Evolutionary conservation across 2,797 vertebrate species (phyloP), one percentile per base, ranked within the genome.

Genomic region (Propithecus perrieri): DNA sequence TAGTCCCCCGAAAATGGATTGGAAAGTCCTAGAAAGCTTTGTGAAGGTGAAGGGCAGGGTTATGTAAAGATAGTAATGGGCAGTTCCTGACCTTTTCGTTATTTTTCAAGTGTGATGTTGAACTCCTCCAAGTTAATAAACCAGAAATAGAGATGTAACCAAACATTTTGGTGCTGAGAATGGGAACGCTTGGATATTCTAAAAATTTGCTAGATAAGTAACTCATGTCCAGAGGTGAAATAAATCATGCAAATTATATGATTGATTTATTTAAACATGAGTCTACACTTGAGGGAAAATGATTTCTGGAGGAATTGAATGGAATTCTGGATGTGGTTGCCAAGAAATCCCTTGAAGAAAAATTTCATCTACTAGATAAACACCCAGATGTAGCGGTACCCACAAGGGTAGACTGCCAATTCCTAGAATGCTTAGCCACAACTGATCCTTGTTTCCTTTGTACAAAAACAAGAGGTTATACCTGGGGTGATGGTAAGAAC

Each of bases 181-280:
- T 59, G 76, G 85, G 96, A 94, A 95, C n/a, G 35, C 72, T 71
- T 69, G 63, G 91, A 89, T 89, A 97, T 38, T 96, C 84, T 81
- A 95, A 96, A 97, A 97, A 95, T 97, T 91, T 95, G 80, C 65
- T 89, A 93, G 91, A 96, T 96, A 96, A 97, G 93, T 92, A 97
- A 48, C 55, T 91, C 38, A 11, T 35, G 33, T 90, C 90, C 86
- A 96, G 78, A 96, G 91, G 84, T 90, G 89, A 97, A 97, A 85
- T 72, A 96, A 98, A 78, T 95, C 67, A 74, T 80, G 78, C n/a
- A 87, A 53, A 92, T 86, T 75, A 33, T 69, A 59, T 72, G 80
- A 93, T 88, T 96, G 80, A 93, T 97, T 87, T 71, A 96, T 84
- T 94, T 93, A 94, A 94, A 85, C 61, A 81, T 18, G 72, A 81